phyloP scores from a whole-genome alignment of 64 coral and sea anemone genomes.

The Pocillopora damicornis region DNA sequence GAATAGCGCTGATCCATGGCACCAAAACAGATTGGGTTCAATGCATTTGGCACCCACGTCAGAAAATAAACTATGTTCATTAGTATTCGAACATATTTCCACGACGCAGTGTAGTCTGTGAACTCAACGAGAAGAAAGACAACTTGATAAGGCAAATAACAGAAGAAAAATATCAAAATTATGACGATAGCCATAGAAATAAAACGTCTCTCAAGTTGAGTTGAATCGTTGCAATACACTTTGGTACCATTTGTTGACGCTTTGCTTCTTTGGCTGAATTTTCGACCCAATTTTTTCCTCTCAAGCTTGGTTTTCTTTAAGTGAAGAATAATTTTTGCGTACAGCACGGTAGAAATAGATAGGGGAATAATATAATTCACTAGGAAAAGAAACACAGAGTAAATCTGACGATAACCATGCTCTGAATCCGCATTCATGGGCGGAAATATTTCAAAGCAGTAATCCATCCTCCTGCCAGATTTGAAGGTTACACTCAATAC shows the following conservation, averaged over 20 bases:
- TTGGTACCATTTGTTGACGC: neutral
- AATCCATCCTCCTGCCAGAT: constrained; percentile 33
- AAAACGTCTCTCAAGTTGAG: constrained; percentile 56
- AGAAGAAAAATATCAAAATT: constrained; percentile 61
- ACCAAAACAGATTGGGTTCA: constrained; percentile 73
- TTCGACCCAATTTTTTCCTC: constrained; percentile 12
- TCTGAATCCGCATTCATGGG: constrained; percentile 6
- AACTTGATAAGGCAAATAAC: constrained; percentile 77
- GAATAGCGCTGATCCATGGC: constrained; percentile 66
- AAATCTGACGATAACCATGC: constrained; percentile 20
- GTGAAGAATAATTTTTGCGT: constrained; percentile 44
- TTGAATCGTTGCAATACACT: neutral
- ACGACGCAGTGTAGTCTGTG: constrained; percentile 19
- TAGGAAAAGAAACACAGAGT: constrained; percentile 68
- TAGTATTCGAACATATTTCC: constrained; percentile 49
- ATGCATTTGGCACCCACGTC: constrained; percentile 76
- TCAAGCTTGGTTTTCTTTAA: constrained; percentile 54
- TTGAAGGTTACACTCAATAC: neutral
- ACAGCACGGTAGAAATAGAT: constrained; percentile 51
- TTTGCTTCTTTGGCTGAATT: neutral
- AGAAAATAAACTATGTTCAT: constrained; percentile 48
- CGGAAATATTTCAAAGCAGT: constrained; percentile 59
- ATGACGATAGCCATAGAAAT: constrained; percentile 63
- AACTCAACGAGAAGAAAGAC: constrained; percentile 63
- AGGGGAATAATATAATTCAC: constrained; percentile 64